Conservation (phyloP, 2,113 vertebrate genomes). For the Theristicus caerulescens region DNA sequence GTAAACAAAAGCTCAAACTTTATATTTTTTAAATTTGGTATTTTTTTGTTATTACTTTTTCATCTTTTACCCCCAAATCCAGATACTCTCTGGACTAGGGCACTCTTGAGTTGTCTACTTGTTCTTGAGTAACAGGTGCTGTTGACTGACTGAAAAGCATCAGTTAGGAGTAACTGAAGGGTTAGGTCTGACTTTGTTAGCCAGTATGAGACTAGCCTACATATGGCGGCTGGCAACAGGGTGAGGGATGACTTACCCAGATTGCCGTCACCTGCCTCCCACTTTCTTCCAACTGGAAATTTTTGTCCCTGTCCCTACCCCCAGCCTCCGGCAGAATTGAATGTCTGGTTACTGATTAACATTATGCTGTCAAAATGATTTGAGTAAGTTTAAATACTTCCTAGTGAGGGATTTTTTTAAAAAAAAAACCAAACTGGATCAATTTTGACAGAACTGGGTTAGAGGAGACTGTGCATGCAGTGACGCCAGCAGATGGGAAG, state of each 20-base stretch:
- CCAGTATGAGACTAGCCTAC: neutral
- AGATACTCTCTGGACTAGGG: neutral
- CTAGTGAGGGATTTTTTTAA: neutral
- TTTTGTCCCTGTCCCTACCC: neutral
- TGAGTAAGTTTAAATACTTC: neutral
- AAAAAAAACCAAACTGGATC: neutral
- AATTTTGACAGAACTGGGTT: neutral
- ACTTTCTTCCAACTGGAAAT: neutral
- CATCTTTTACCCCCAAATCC: neutral
- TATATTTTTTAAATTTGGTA: neutral
- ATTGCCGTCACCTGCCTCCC: neutral
- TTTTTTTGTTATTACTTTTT: neutral
- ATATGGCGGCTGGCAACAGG: neutral
- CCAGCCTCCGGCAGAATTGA: neutral
- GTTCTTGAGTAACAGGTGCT: neutral
- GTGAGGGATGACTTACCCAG: neutral
- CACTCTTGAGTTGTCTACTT: neutral
- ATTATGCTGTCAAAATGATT: neutral
- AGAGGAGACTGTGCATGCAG: neutral
- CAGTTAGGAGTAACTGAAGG: neutral
- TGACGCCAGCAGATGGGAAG: neutral
- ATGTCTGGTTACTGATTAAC: conserved; percentile 3
- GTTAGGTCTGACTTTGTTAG: neutral
- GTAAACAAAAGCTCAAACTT: neutral
- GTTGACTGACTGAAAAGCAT: neutral